These are phyloP conservation scores for Aythya baeri DNA, from an alignment of 2,113 vertebrate species.

Conservation along the genomic window DNA sequence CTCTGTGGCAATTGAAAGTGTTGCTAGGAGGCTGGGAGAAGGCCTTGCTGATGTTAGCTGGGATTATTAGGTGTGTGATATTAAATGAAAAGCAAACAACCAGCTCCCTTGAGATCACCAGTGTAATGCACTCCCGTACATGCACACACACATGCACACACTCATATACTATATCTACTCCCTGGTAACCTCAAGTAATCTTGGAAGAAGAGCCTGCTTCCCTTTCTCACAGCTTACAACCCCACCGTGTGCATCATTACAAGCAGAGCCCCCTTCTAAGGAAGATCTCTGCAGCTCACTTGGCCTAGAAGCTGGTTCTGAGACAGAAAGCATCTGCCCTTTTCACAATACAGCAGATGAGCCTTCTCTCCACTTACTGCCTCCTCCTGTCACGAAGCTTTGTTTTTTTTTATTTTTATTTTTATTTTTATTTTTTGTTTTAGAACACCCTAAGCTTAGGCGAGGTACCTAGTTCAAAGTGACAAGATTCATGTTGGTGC, in stretches of 20 bases:
- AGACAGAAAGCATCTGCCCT: conserved; percentile 50
- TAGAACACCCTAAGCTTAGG: background rate
- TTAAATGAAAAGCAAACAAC: conserved; percentile 71
- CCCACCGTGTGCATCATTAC: background rate
- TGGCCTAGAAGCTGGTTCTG: background rate
- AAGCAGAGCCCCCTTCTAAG: background rate
- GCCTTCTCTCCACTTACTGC: background rate
- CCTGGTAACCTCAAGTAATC: background rate
- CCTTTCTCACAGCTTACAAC: background rate
- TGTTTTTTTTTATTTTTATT: background rate
- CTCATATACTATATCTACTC: background rate
- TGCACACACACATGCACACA: background rate
- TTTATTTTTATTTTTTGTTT: background rate
- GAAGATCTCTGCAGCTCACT: conserved; percentile 5
- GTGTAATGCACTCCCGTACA: background rate
- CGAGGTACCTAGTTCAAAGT: background rate
- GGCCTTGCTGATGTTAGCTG: conserved; percentile 56
- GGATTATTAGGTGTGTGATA: conserved; percentile 75
- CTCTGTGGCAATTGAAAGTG: conserved; percentile 48
- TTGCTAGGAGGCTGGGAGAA: conserved; percentile 79
- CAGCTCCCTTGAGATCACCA: conserved; percentile 45
- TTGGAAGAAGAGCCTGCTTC: background rate
- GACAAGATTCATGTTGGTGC: background rate
- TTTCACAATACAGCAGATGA: conserved; percentile 25
- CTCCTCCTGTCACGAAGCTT: background rate